Conservation (phyloP, 2,888 invertebrate genomes). For the Lepidochitona cinerea region DNA sequence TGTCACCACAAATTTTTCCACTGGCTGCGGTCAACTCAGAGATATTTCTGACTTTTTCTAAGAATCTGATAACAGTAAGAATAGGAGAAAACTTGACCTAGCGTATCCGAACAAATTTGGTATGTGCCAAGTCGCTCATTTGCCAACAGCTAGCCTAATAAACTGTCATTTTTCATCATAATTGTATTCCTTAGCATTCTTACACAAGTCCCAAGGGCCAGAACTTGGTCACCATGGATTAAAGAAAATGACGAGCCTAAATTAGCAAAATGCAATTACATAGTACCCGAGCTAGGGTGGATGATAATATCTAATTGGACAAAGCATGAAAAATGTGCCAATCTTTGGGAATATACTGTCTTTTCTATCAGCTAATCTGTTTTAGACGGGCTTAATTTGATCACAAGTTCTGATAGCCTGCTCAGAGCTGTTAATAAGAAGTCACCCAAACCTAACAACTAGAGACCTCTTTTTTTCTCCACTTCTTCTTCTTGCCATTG, state of each 20-base stretch:
- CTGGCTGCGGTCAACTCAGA: neutral
- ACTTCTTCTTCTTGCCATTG: too few species aligned
- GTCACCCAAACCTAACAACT: neutral
- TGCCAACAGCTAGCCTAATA: neutral
- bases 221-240: neutral
- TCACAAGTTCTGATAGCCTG: neutral
- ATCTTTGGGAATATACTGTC: slow-evolving; percentile 2
- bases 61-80: neutral
- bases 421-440: neutral
- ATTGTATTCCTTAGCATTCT: neutral
- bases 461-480: neutral
- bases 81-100: neutral
- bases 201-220: neutral
- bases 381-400: slow-evolving; percentile 6
- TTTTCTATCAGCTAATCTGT: slow-evolving; percentile 4
- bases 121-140: neutral
- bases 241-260: neutral
- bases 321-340: slow-evolving; percentile 6
- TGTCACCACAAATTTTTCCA: neutral
- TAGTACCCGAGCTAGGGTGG: neutral
- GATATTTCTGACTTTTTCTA: neutral
- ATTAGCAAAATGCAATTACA: slow-evolving; percentile 9
- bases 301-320: slow-evolving; percentile 1
- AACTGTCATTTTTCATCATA: neutral
- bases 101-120: neutral